phyloP scores from a whole-genome alignment of 2,888 invertebrate species.

The Rhagium mordax region DNA sequence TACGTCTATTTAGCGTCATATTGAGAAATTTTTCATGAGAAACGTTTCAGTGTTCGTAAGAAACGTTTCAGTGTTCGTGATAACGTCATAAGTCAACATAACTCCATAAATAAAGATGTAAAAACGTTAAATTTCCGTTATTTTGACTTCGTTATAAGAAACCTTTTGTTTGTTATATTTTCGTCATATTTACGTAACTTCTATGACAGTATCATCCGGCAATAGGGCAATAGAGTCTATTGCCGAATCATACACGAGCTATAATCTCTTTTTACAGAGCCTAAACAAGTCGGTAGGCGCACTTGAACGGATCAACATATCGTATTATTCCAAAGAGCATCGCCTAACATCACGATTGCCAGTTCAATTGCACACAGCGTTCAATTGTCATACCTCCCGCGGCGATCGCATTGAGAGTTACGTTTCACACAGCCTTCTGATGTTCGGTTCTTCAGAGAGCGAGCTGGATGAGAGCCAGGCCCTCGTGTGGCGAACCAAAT shows the following conservation, averaged over 20 bases:
- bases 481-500: constrained; percentile 29
- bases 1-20: too few relatives aligned
- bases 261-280: constrained; percentile 22
- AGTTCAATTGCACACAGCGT: constrained; percentile 51
- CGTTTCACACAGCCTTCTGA: constrained; percentile 37
- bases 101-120: too few relatives aligned
- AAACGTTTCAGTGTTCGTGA: too few relatives aligned
- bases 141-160: too few relatives aligned
- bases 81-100: too few relatives aligned
- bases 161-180: too few relatives aligned
- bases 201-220: too few relatives aligned
- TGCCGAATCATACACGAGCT: not conserved
- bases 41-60: too few relatives aligned
- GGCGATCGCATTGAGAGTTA: constrained; percentile 40
- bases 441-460: not conserved
- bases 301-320: constrained; percentile 18
- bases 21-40: too few relatives aligned
- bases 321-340: constrained; percentile 25
- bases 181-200: too few relatives aligned
- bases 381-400: constrained; percentile 51
- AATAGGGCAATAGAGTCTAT: too few relatives aligned
- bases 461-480: constrained; percentile 30
- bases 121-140: too few relatives aligned
- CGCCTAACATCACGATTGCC: constrained; percentile 40
- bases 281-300: not conserved